Base-by-base conservation (phyloP, 2,888 invertebrate genomes). In the Sphaerophoria taeniata region DNA sequence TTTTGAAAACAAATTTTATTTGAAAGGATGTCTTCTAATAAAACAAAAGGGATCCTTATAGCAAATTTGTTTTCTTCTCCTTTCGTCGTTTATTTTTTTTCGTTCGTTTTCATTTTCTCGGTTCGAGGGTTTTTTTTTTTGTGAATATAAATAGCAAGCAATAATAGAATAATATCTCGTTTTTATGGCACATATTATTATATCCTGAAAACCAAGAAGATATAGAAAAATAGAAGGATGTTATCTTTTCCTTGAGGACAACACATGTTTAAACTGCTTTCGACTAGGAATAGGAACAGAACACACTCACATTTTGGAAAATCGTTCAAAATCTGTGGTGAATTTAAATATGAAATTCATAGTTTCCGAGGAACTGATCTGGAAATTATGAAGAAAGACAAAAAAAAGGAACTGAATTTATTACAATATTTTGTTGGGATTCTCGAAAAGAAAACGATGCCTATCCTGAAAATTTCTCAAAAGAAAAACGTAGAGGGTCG, bases 1-100 rank as follows among this genome's bases (percentile, higher is more conserved):
- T 7, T 53, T 53, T 16, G 16, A 24, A 67, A 67, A 39, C 12
- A 67, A 53, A 12, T 53, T 79, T 63, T 83, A 76, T 75, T 84
- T 33, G 80, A 80, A 84, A 80, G 76, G 53, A 80, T 76, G 69
- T 72, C 75, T 63, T 61, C 72, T 2, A 69, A 76, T 72, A 80
- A 76, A 84, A 76, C 71, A 84, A 84, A 75, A n/a, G 67, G 60
- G 67, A 74, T 80, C 74, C 71, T 84, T 80, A 9, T 43, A 5
- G 75, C 60, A 75, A 84, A 84, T 80, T 80, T 80, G 67, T 70
- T 80, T 67, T 78, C 63, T 7, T 24, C 34, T 58, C n/a, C 12
- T 12, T 61, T 74, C 61, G 11, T 36, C 34, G 51, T 33, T 16
- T 9, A n/a, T 45, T 61, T 12, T 47, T 12, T 14, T 61, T 11